Conservation (phyloP, 2,888 invertebrate species). For the Eupithecia vulgata region DNA sequence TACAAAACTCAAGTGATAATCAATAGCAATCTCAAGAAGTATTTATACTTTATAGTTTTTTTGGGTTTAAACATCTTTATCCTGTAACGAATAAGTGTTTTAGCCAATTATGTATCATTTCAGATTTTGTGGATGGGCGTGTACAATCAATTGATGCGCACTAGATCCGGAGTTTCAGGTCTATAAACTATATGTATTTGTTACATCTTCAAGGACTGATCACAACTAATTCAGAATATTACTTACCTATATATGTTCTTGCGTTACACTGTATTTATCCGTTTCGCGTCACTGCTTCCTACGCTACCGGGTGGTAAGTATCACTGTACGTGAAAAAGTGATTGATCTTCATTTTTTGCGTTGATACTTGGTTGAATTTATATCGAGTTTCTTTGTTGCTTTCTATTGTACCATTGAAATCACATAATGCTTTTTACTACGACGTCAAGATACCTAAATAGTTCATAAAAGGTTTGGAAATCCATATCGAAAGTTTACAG, state of each 20-base stretch:
- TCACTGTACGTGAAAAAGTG: neutral
- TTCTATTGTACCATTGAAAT: neutral
- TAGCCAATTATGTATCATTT: constrained; percentile 54
- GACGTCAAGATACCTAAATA: neutral
- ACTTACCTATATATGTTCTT: neutral
- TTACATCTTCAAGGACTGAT: constrained; percentile 25
- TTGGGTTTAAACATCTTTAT: constrained; percentile 60
- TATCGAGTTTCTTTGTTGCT: neutral
- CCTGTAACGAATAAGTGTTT: constrained; percentile 53
- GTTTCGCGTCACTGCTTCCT: neutral
- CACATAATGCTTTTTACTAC: neutral
- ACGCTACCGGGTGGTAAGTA: neutral
- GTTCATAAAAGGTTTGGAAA: neutral
- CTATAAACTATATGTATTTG: constrained; percentile 16
- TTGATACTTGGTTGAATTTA: neutral
- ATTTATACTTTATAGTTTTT: constrained; percentile 61
- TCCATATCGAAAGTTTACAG: neutral
- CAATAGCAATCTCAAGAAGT: constrained; percentile 52
- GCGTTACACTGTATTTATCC: neutral
- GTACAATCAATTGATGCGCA: constrained; percentile 45
- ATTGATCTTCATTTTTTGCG: neutral
- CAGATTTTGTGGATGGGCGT: constrained; percentile 56
- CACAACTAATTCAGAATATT: neutral
- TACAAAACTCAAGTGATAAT: constrained; percentile 55
- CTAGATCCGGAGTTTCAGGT: constrained; percentile 47